Evolutionary conservation across 2,797 vertebrate genomes (phyloP).

Genomic region (Synaphobranchus kaupii): DNA sequence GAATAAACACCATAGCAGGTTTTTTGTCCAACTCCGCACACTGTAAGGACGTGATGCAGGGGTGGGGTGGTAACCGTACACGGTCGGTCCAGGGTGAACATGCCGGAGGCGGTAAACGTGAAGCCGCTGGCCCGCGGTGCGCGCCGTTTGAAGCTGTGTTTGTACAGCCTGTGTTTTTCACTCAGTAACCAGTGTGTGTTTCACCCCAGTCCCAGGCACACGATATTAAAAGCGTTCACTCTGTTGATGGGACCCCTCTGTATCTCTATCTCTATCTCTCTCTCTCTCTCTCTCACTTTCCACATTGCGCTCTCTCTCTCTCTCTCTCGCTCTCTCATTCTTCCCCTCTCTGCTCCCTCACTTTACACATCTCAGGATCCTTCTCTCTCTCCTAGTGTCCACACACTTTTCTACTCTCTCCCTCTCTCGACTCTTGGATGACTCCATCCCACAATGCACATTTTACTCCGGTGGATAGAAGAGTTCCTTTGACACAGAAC

Average conservation of each 20-base stretch:
- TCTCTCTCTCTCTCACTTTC: neutral
- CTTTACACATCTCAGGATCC: neutral
- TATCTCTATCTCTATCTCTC: neutral
- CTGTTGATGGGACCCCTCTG: neutral
- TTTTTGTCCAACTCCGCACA: neutral
- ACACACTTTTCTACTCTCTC: neutral
- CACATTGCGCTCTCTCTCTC: neutral
- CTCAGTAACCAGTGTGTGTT: neutral
- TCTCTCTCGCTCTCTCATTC: neutral
- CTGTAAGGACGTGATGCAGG: neutral
- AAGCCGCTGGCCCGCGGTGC: neutral
- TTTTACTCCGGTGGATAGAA: neutral
- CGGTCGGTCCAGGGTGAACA: neutral
- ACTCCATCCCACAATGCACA: neutral
- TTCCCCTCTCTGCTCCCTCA: neutral
- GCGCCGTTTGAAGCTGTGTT: neutral
- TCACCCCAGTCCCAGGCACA: constrained; percentile 8
- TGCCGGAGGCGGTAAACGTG: neutral
- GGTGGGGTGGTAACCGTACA: neutral
- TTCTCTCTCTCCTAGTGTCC: neutral
- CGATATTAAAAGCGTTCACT: neutral
- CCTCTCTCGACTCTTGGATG: neutral
- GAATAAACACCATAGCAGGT: neutral
- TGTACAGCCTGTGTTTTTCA: constrained; percentile 12
- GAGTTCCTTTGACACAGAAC: neutral